These are phyloP conservation scores for Manis javanica DNA, from an alignment of 2,797 vertebrate genomes.

Conservation along the genomic window DNA sequence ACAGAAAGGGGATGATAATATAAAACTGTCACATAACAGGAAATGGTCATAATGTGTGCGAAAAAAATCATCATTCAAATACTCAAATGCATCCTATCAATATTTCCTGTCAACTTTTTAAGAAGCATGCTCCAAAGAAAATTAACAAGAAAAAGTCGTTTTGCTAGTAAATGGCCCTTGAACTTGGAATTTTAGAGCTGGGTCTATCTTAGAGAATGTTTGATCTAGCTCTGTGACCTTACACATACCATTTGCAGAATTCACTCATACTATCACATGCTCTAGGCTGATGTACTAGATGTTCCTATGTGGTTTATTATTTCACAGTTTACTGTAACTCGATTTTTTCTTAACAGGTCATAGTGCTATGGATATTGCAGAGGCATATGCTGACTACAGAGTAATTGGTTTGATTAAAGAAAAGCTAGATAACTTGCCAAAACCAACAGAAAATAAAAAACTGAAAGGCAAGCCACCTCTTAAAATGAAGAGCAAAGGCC, in stretches of 20 bases:
- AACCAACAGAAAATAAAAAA: constrained; percentile 86
- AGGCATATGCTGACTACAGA: constrained; percentile 88
- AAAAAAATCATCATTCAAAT: neutral
- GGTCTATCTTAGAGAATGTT: neutral
- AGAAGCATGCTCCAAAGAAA: neutral
- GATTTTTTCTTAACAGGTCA: constrained; percentile 86
- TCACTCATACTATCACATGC: neutral
- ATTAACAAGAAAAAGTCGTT: neutral
- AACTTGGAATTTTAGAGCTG: neutral
- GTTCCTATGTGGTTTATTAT: neutral
- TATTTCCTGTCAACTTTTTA: constrained; percentile 3
- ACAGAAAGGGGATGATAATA: neutral
- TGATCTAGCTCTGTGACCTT: neutral
- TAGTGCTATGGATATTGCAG: constrained; percentile 91
- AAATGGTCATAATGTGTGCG: neutral
- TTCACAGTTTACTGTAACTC: neutral
- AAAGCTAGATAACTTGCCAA: constrained; percentile 88
- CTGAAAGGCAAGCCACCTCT: constrained; percentile 70
- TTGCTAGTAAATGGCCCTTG: neutral
- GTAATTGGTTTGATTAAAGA: constrained; percentile 90
- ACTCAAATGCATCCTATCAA: neutral
- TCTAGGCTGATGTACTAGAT: neutral
- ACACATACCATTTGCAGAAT: neutral
- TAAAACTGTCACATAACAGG: neutral
- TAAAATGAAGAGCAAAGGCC: constrained; percentile 76